A percentile compares a stretch with the other conserved stretches of the same genome.
phyloP scores from a whole-genome alignment of 2,113 vertebrate species.

The Hiodon alosoides region DNA sequence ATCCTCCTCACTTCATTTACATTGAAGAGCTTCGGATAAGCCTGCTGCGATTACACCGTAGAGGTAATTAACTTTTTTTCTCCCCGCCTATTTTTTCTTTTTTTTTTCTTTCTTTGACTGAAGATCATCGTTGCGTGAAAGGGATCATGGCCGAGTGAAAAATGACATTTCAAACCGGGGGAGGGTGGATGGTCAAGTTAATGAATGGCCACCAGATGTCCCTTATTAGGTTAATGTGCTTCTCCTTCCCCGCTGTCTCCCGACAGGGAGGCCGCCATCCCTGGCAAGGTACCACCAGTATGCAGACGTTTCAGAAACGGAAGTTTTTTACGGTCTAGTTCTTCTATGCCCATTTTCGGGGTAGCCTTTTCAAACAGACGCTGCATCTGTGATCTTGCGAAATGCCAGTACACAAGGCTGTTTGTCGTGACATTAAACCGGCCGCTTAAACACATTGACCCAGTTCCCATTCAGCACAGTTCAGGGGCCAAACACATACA shows the following conservation, averaged over 20 bases:
- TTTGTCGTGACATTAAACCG: background rate
- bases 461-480: background rate
- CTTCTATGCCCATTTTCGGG: background rate
- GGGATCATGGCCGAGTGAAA: slow-evolving; percentile 57
- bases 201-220: slow-evolving; percentile 73
- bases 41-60: slow-evolving; percentile 32
- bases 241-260: slow-evolving; percentile 48
- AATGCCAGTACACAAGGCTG: background rate
- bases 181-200: slow-evolving; percentile 67
- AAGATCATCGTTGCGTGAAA: slow-evolving; percentile 50
- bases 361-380: slow-evolving; percentile 19
- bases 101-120: slow-evolving; percentile 49
- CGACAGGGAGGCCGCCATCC: slow-evolving; percentile 42
- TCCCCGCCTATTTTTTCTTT: slow-evolving; percentile 25
- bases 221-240: slow-evolving; percentile 72
- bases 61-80: slow-evolving; percentile 39
- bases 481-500: no score
- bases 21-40: slow-evolving; percentile 11
- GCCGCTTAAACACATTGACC: slow-evolving; percentile 6
- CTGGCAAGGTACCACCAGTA: slow-evolving; percentile 27
- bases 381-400: slow-evolving; percentile 24
- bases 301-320: background rate
- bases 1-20: no score
- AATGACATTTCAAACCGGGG: slow-evolving; percentile 66
- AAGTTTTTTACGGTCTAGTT: background rate